Conservation (phyloP, 1,140 invertebrate genomes). For the Pissodes strobi region DNA sequence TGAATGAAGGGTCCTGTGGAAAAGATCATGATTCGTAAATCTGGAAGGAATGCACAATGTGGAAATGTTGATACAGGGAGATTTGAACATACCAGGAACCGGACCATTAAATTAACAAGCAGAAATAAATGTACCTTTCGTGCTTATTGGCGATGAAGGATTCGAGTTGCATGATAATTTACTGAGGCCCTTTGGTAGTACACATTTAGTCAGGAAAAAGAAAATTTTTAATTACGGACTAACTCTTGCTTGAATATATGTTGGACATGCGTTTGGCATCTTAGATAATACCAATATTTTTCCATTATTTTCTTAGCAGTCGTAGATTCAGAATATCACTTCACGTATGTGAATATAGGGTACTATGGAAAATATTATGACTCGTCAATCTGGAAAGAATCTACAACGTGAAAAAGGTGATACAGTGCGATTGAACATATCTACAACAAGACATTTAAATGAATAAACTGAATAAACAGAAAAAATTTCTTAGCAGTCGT, state of each 20-base stretch:
- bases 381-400: not conserved
- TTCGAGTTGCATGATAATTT: not conserved
- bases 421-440: too few relatives aligned
- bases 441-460: too few relatives aligned
- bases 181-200: not conserved
- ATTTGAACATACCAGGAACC: not conserved
- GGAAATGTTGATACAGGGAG: not conserved
- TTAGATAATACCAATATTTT: too few relatives aligned
- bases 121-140: not conserved
- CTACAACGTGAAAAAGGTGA: not conserved
- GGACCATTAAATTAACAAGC: not conserved
- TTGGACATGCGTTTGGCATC: not conserved
- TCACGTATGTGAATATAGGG: not conserved
- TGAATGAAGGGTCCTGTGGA: too few relatives aligned
- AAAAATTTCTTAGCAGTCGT: not conserved
- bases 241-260: not conserved
- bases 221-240: not conserved
- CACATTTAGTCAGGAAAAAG: not conserved
- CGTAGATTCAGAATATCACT: not conserved
- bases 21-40: too few relatives aligned
- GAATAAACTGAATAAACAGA: too few relatives aligned
- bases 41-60: too few relatives aligned
- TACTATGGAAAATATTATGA: not conserved
- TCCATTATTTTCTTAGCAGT: not conserved
- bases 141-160: not conserved